Evolutionary conservation across 2,113 vertebrate species (phyloP).

Genomic region (Chaetodon auriga): DNA sequence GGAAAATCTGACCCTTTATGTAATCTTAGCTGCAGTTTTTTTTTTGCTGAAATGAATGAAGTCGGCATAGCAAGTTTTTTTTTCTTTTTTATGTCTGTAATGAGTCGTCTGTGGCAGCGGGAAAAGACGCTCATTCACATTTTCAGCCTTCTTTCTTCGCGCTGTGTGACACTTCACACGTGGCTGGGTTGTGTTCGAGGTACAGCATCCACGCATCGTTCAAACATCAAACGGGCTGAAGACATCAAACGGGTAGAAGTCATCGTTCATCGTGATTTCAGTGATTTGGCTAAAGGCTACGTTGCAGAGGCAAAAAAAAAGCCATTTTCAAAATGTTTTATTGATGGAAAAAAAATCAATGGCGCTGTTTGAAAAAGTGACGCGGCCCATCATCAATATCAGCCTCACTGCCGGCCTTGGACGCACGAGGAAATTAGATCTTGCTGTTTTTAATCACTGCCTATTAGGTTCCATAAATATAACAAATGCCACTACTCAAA

Average conservation of each 20-base stretch:
- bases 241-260: not conserved
- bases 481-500: not conserved
- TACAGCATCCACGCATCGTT: not conserved
- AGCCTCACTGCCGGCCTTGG: not conserved
- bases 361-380: not conserved
- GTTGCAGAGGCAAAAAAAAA: not conserved
- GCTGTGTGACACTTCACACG: too few relatives aligned
- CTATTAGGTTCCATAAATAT: not conserved
- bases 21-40: constrained; percentile 59
- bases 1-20: constrained; percentile 73
- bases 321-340: not conserved
- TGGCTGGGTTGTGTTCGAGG: not conserved
- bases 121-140: not conserved
- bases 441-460: not conserved
- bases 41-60: constrained; percentile 45
- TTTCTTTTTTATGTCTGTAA: constrained; percentile 1
- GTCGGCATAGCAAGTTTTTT: constrained; percentile 21
- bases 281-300: not conserved
- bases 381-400: not conserved
- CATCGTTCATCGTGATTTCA: not conserved
- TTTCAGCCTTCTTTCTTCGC: not conserved
- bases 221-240: not conserved
- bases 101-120: not conserved
- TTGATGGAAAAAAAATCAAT: not conserved
- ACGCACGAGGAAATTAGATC: not conserved